phyloP scores from a whole-genome alignment of 2,888 invertebrate genomes.

The Nasonia oneida region DNA sequence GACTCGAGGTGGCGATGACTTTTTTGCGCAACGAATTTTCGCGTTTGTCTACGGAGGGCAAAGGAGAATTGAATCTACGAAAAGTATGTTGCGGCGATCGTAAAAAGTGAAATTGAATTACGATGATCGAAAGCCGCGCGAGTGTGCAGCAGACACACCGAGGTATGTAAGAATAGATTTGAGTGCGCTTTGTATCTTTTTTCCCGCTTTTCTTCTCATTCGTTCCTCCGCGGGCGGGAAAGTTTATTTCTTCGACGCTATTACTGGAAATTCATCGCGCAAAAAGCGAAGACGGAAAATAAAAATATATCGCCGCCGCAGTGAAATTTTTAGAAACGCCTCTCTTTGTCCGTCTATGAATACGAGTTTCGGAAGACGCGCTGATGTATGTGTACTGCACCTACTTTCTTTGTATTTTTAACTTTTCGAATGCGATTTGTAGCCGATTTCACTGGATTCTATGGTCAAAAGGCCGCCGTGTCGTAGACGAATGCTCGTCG shows the following conservation, averaged over 20 bases:
- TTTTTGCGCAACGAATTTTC: background rate
- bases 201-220: background rate
- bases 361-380: constrained; percentile 1
- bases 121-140: background rate
- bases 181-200: background rate
- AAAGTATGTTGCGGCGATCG: background rate
- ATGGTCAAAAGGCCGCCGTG: background rate
- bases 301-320: constrained; percentile 38
- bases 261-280: constrained; percentile 44
- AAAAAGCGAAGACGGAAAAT: constrained; percentile 27
- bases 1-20: background rate
- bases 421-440: constrained; percentile 19
- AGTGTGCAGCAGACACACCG: background rate
- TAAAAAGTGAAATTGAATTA: constrained; percentile 2
- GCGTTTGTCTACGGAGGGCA: no score
- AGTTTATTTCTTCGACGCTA: constrained; percentile 39
- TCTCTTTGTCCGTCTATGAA: background rate
- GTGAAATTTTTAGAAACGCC: constrained; percentile 41
- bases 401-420: constrained; percentile 31
- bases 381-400: background rate
- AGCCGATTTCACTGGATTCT: constrained; percentile 27
- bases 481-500: background rate
- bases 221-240: background rate
- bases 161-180: background rate
- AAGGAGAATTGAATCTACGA: background rate